Conservation (phyloP, 1,140 invertebrate genomes). For the Ips nitidus region DNA sequence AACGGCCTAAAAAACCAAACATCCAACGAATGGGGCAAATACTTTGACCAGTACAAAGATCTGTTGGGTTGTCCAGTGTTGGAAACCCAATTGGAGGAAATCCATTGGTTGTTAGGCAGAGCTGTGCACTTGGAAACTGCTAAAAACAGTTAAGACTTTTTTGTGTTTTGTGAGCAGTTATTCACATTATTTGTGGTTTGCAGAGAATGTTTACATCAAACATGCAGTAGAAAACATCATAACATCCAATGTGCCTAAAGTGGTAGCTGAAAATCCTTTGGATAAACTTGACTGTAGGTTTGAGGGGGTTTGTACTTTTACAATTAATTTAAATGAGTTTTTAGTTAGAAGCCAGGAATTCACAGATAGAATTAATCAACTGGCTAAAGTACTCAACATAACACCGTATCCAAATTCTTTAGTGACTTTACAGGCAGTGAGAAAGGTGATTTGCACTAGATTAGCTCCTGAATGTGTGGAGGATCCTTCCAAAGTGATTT, state of each 20-base stretch:
- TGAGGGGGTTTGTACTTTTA: background rate
- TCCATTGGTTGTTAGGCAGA: conserved; percentile 86
- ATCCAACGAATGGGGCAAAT: conserved; percentile 68
- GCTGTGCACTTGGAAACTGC: conserved; percentile 81
- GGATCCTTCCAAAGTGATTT: conserved; percentile 57
- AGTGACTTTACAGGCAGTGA: conserved; percentile 73
- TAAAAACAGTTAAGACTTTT: conserved; percentile 69
- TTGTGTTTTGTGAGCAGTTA: background rate
- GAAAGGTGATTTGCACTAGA: conserved; percentile 66
- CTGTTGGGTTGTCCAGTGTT: conserved; percentile 69
- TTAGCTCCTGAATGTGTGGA: conserved; percentile 67
- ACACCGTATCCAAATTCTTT: conserved; percentile 80
- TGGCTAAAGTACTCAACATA: conserved; percentile 80
- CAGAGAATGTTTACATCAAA: conserved; percentile 72
- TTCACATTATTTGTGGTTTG: conserved; percentile 49
- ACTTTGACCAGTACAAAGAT: conserved; percentile 74
- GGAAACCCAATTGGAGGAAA: conserved; percentile 59
- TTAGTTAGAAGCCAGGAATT: conserved; percentile 83
- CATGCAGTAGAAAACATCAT: conserved; percentile 64
- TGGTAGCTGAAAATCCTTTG: conserved; percentile 77
- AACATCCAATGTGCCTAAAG: conserved; percentile 61
- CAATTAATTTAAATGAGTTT: conserved; percentile 45
- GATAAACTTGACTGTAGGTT: conserved; percentile 84
- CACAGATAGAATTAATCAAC: conserved; percentile 71
- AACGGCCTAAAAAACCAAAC: conserved; percentile 67